Conservation (phyloP, 2,797 vertebrate species). For the Schizopygopsis malacanthus region DNA sequence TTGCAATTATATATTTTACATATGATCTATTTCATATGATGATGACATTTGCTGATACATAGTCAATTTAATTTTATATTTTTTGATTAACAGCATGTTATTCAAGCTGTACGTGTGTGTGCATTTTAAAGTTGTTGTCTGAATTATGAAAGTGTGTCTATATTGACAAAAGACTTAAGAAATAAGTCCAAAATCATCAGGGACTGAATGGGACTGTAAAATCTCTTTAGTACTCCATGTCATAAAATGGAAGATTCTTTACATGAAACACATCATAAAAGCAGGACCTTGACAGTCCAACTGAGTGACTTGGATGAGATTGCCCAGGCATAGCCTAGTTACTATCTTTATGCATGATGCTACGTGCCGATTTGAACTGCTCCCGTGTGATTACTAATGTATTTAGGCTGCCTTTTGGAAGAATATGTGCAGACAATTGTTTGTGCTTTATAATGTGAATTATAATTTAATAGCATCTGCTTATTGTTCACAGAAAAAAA, state of each 20-base stretch:
- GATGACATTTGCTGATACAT: neutral
- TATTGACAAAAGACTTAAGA: neutral
- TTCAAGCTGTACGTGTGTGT: neutral
- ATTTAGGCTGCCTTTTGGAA: neutral
- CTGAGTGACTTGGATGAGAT: constrained; percentile 3
- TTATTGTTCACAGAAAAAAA: neutral
- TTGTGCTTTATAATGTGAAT: neutral
- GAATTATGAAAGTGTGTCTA: neutral
- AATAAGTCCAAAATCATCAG: neutral
- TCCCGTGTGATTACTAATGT: neutral
- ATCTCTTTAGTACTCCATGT: neutral
- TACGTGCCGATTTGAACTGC: neutral
- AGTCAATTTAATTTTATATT: neutral
- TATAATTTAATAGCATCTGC: neutral
- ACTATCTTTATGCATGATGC: neutral
- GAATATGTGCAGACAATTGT: neutral
- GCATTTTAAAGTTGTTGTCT: neutral
- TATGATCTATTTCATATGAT: neutral
- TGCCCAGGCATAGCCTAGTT: neutral
- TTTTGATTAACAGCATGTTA: neutral
- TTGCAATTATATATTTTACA: neutral
- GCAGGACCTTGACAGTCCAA: neutral
- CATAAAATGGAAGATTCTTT: neutral
- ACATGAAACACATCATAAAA: neutral
- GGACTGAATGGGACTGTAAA: neutral